Evolutionary conservation across 1,140 invertebrate species (phyloP), one percentile per base, ranked within the genome.

Genomic region (Ceratina australensis): DNA sequence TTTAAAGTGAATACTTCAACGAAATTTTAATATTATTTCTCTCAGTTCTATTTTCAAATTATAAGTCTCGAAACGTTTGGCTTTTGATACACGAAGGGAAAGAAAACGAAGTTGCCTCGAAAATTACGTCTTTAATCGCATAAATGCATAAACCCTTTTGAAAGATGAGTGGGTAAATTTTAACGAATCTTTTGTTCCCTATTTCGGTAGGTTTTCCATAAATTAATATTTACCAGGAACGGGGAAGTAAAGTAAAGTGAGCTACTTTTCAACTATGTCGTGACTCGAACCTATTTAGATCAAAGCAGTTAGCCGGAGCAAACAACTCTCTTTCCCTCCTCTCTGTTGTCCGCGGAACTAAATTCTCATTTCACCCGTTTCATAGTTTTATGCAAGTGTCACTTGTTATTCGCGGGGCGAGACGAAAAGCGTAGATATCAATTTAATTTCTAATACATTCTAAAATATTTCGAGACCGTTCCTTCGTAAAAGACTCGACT

Each of bases 221-320:
- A 68, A 68, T 68, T 68, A 68, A 68, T 68, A 68, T 68, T 54
- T 68, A 68, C 65, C 65, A 68, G 65, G 52, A 67, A 67, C 24
- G 65, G 18, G 49, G 33, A 42, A 42, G 8, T 42, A 42, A 52
- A 67, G 13, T 67, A 52, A 52, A 68, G 49, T 50, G 50, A 54
- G 49, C 50, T 54, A 68, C 49, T 68, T 68, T 68, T 54, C 65
- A 68, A 68, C 65, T 68, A 15, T 20, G 8, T 26, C 18, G 49
- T 33, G 49, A 15, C 65, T n/a, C 65, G 22, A n/a, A 67, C 16
- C 24, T 68, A 68, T 54, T 68, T 68, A 68, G 65, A 68, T 54
- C 65, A 68, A 68, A 68, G 50, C 65, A 28, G 24, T 52, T 68
- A 7, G 49, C 49, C 28, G 54, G 52, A 68, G 26, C 24, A 68